These are phyloP conservation scores for Brenthis hecate DNA, from an alignment of 2,888 invertebrate genomes.

Conservation along the genomic window DNA sequence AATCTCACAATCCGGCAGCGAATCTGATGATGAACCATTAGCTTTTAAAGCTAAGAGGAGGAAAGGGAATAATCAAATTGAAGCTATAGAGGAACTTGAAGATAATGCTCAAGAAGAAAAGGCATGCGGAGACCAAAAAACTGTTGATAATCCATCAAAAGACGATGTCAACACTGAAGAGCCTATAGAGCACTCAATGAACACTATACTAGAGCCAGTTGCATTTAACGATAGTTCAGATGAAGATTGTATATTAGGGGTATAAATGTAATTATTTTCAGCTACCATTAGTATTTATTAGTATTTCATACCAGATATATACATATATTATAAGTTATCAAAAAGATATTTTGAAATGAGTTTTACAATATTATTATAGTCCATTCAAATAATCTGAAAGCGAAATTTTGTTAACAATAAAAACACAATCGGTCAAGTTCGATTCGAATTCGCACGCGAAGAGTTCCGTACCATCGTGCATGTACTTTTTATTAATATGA, in stretches of 20 bases:
- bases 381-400: too few species aligned
- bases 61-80: constrained; percentile 4
- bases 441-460: too few species aligned
- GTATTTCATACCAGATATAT: too few species aligned
- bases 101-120: constrained; percentile 5
- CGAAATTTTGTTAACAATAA: too few species aligned
- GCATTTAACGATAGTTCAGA: constrained; percentile 32
- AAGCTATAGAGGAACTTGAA: background rate
- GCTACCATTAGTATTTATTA: too few species aligned
- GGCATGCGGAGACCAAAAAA: background rate
- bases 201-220: constrained; percentile 16
- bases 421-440: too few species aligned
- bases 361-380: too few species aligned
- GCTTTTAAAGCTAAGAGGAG: constrained; percentile 55
- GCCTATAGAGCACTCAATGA: background rate
- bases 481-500: too few species aligned
- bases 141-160: background rate
- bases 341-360: too few species aligned
- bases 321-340: too few species aligned
- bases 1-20: background rate
- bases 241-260: constrained; percentile 37
- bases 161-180: background rate
- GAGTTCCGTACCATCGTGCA: too few species aligned
- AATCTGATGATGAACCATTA: constrained; percentile 54
- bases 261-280: constrained; percentile 11